Base-by-base conservation (phyloP, 2,797 vertebrate genomes). In the Siniperca obscura region DNA sequence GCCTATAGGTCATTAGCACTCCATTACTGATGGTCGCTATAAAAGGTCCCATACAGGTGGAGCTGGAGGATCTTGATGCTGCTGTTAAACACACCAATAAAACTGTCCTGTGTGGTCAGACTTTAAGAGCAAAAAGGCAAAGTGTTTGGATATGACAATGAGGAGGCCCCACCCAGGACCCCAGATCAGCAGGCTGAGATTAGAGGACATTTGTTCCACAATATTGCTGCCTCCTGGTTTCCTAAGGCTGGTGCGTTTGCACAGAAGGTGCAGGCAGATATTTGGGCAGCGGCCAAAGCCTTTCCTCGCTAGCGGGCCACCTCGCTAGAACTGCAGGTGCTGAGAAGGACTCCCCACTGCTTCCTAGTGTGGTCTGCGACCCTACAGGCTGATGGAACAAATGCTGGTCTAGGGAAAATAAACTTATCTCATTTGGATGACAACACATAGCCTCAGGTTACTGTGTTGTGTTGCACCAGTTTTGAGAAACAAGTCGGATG, bases 401-500 rank as follows among this genome's bases (percentile, higher is more conserved):
- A 97, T 97, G 97, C 96, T 94, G 90, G 87, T 94, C 92, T 93
- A 80, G 94, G 93, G 96, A 96, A 97, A 97, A 98, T 97, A 97
- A 97, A 97, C 97, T 97, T 97, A 97, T 98, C 97, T 97, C 94
- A 97, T 97, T 97, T 97, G 96, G 96, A 96, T 97, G 97, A 98
- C 97, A 98, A 97, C 96, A 95, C 94, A 90, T 96, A 93, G 95
- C 97, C 96, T 96, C 95, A 44, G 95, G 96, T 96, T 95, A 95
- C 90, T 91, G 92, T 88, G 92, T 90, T 94, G 95, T 93, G 90
- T 94, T 96, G 96, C 93, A 95, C 96, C 95, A 95, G 93, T 93
- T 95, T 93, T 89, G 90, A 92, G 92, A 92, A 93, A 87, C 86
- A 90, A 92, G 91, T 84, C 65, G 81, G 94, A 92, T 87, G 67